Base-by-base conservation (phyloP, 2,797 vertebrate species). In the Schizopygopsis malacanthus region DNA sequence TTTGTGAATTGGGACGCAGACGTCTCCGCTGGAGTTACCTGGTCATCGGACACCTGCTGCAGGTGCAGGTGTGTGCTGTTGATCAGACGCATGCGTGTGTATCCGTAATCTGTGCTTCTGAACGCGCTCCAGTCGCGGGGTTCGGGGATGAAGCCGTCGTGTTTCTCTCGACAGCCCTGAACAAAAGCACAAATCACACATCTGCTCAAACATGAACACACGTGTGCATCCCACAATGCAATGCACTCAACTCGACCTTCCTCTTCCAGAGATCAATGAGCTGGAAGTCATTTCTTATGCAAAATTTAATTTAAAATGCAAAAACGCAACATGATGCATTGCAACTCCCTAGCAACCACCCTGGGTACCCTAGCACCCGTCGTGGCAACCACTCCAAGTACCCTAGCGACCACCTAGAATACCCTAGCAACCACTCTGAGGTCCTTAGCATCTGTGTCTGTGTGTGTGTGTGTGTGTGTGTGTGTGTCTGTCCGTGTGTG, bases 41-140 rank as follows among this genome's bases (percentile, higher is more conserved):
- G 96, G 89, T 98, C 97, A 3, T 98, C 97, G 0, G 97, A 98
- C 85, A 98, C 95, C 92, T 98, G 97, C 92, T 97, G 96, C 91
- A 98, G 86, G 90, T 97, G 96, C 70, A 97, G 25, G 84, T 97
- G 97, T 65, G 95, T 97, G 79, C 87, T 61, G 25, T 98, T 98
- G 82, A 96, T 88, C 85, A 97, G 89, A 75, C 96, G 95, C 90
- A 98, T 94, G 70, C 96, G 95, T 0, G 96, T 95, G 90, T 96
- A 98, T 33, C 97, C 96, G 0, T 98, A 97, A 86, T 98, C 97
- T 2, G 90, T 95, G 88, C 96, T 95, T 16, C 97, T 94, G 89
- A 97, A 78, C 0, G 97, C 96, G 0, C 97, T 98, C 97, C 97
- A 98, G 18, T 93, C 94, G 87, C 94, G 93, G 0, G 95, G 95